Evolutionary conservation across 1,140 invertebrate species (phyloP), one percentile per base, ranked within the genome.

Genomic region (Brachionus rotundiformis): DNA sequence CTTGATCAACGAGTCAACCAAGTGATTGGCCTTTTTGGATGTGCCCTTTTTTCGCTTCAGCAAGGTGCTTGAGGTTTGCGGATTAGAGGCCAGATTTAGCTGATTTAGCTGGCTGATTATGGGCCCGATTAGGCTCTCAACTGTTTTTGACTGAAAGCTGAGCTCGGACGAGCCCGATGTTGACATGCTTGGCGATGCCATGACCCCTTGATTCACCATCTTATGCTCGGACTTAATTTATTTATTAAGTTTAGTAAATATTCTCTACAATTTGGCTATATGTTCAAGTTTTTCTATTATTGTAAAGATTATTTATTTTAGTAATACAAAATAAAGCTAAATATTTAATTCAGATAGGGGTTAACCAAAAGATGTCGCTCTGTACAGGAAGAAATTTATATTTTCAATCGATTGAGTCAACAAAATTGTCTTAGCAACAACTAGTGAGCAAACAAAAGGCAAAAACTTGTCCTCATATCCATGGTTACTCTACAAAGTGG

Each of bases 51-150:
- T 79, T 25, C 76, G 31, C 16, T 79, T 79, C 2, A 33, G 19
- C 2, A 39, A 5, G 3, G 47, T 59, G 19, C 13, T 36, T 29
- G 23, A 13, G 11, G 59, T 59, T 7, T 36, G 36, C 6, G 76
- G 19, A 59, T 36, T 39, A 1, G 76, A 79, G 19, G 47, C 44
- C 7, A 79, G 25, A 36, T 36, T 39, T 2, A 79, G 23, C 10
- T 59, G 31, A 59, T 79, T 79, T 41, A 79, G 54, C 13, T 79
- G 76, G 59, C 33, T 63, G 10, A 79, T 19, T 31, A 79, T 59
- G 6, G 76, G 76, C 16, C 29, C 31, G 2, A 79, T 36, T 3
- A 79, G 23, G 6, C 19, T 10, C 29, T 79, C 76, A 11, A 79
- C 76, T 79, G 76, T 79, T 33, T 63, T 63, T 3, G 76, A 59